These are phyloP conservation scores for Montipora cactus DNA, from an alignment of 64 coral and sea anemone species.

Conservation along the genomic window DNA sequence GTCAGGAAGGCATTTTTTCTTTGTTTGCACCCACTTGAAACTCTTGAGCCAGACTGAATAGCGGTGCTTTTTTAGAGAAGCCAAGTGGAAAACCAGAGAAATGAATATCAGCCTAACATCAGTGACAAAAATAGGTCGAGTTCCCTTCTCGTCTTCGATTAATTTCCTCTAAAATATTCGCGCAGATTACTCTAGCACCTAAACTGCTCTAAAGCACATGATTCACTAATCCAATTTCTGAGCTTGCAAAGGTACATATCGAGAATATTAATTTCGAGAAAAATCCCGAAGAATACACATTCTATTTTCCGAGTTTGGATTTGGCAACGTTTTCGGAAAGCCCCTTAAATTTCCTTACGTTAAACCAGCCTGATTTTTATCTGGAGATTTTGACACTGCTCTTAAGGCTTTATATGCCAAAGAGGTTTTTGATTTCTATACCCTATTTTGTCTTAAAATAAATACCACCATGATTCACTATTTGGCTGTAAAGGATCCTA, in stretches of 20 bases:
- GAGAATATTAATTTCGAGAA: background rate
- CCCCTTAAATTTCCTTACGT: background rate
- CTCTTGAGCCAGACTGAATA: background rate
- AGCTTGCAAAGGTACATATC: background rate
- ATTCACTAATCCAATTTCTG: constrained; percentile 13
- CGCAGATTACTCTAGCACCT: no score
- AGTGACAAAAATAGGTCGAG: background rate
- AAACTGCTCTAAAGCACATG: background rate
- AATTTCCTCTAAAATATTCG: background rate
- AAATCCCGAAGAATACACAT: background rate
- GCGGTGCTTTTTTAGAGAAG: background rate
- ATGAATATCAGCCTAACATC: background rate
- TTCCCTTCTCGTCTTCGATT: background rate
- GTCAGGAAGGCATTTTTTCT: background rate
- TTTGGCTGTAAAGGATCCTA: no score
- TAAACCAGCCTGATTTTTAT: background rate
- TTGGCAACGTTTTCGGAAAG: background rate
- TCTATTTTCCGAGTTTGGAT: background rate
- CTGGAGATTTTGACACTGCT: background rate
- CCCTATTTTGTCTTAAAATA: background rate
- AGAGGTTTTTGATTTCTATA: background rate
- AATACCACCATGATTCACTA: background rate
- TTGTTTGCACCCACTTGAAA: constrained; percentile 47
- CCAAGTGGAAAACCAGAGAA: constrained; percentile 26
- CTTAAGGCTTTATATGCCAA: background rate